Conservation (phyloP, 2,888 invertebrate genomes). For the Hetaerina titia region DNA sequence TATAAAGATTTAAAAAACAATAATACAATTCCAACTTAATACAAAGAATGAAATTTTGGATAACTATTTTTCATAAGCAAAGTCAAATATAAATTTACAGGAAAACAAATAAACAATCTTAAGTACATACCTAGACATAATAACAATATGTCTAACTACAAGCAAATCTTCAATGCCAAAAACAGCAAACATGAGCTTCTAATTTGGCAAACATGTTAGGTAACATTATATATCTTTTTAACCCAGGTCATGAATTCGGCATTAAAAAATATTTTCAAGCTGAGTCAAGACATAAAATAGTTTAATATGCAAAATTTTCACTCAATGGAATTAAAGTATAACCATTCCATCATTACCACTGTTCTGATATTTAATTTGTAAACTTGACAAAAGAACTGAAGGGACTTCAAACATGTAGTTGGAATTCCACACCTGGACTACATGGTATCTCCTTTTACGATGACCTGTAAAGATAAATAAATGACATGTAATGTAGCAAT, state of each 20-base stretch:
- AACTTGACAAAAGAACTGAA: slow-evolving; percentile 11
- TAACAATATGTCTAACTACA: not conserved
- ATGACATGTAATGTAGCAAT: not conserved
- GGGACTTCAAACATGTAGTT: slow-evolving; percentile 37
- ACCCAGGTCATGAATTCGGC: not conserved
- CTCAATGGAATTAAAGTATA: not conserved
- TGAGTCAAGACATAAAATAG: not conserved
- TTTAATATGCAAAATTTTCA: no score
- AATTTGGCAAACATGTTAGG: not conserved
- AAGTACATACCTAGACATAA: not conserved
- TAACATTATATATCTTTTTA: not conserved
- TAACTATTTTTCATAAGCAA: not conserved
- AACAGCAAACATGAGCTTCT: not conserved
- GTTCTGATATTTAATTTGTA: not conserved
- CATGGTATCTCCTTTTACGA: slow-evolving; percentile 51
- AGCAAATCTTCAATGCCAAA: not conserved
- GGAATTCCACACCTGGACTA: slow-evolving; percentile 21
- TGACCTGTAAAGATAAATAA: not conserved
- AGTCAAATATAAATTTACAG: not conserved
- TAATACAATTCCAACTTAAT: no score
- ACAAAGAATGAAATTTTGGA: no score
- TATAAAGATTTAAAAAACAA: no score
- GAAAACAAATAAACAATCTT: not conserved
- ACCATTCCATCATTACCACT: not conserved
- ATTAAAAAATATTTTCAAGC: not conserved